These are phyloP conservation scores for Agonum fuliginosum DNA, from an alignment of 2,888 invertebrate genomes.

Conservation along the genomic window DNA sequence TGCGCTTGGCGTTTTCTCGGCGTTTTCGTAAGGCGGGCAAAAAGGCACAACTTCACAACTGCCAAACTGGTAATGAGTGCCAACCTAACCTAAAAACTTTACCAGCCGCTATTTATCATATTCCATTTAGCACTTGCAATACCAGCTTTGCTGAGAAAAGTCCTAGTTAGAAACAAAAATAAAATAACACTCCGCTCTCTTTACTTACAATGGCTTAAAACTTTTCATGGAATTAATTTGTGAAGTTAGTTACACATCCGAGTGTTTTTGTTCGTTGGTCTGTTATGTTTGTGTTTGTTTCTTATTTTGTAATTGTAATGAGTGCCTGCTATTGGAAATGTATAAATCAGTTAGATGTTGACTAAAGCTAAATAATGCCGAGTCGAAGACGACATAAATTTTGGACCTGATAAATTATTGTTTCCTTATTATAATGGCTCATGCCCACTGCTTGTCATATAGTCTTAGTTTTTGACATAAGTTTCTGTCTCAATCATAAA, in stretches of 20 bases:
- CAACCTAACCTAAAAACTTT: conserved; percentile 36
- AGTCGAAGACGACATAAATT: background rate
- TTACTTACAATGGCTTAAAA: conserved; percentile 40
- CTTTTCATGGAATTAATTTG: conserved; percentile 34
- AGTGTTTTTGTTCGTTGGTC: conserved; percentile 14
- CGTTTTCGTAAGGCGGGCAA: conserved; percentile 27
- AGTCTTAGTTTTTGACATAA: no score
- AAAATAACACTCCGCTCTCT: conserved; percentile 27
- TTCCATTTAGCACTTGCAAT: conserved; percentile 14
- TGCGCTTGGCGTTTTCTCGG: conserved; percentile 11
- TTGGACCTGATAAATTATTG: no score
- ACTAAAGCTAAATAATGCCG: conserved; percentile 1
- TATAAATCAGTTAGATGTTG: background rate
- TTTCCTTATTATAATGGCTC: no score
- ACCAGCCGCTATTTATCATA: conserved; percentile 23
- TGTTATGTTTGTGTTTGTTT: conserved; percentile 7
- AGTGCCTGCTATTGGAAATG: conserved; percentile 33
- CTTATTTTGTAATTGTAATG: conserved; percentile 28
- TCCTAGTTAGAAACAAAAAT: conserved; percentile 1
- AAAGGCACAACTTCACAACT: conserved; percentile 36
- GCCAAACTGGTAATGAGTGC: conserved; percentile 31
- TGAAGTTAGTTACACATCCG: conserved; percentile 10
- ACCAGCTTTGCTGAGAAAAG: background rate
- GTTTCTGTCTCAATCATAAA: no score
- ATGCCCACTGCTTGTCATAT: no score